Conservation (phyloP, 2,888 invertebrate species). For the Tigriopus californicus region DNA sequence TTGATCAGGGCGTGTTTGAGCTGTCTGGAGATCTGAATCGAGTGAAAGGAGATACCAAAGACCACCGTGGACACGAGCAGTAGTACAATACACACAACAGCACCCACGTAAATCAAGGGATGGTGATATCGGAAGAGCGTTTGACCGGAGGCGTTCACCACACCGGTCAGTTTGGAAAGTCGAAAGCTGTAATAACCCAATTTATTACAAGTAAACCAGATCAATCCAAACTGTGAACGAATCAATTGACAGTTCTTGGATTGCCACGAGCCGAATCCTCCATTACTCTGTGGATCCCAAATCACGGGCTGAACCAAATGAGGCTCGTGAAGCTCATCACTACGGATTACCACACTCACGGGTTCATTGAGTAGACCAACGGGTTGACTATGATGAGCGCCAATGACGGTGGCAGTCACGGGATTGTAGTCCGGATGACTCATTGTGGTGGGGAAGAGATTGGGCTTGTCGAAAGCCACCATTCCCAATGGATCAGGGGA, state of each 20-base stretch:
- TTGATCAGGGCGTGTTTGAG: slow-evolving; percentile 1
- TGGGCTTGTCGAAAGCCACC: slow-evolving; percentile 5
- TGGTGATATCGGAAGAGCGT: not conserved
- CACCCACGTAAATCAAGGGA: not conserved
- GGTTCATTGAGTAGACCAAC: not conserved
- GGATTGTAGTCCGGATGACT: not conserved
- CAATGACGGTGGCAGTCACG: not conserved
- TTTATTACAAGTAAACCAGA: not conserved
- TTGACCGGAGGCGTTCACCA: too few relatives aligned
- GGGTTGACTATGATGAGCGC: not conserved
- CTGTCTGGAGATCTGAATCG: not conserved
- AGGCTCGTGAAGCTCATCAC: not conserved
- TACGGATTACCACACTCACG: not conserved
- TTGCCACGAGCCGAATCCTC: not conserved
- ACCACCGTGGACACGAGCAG: not conserved
- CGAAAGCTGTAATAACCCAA: not conserved
- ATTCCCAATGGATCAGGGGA: not conserved
- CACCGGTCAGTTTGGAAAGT: too few relatives aligned
- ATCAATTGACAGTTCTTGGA: not conserved
- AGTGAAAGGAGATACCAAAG: not conserved
- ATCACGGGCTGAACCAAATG: not conserved
- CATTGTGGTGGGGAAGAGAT: not conserved
- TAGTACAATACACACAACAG: not conserved
- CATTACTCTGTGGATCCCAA: not conserved
- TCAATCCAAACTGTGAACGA: not conserved